These are phyloP conservation scores for Cephus spinipes DNA, from an alignment of 2,888 invertebrate genomes.

Conservation along the genomic window DNA sequence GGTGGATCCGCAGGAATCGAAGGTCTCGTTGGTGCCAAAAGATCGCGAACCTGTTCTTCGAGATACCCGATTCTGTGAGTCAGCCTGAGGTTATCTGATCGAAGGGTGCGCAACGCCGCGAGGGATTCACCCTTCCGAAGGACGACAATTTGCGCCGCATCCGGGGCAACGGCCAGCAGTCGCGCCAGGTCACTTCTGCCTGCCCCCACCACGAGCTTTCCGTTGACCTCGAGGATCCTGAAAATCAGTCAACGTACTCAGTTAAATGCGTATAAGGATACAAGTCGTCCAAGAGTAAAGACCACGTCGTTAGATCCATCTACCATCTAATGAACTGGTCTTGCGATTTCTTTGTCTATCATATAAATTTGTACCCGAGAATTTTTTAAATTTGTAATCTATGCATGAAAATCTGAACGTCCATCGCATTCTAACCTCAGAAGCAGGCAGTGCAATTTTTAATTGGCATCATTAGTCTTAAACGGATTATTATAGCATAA, in stretches of 20 bases:
- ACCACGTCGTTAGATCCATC: not conserved
- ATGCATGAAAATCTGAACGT: not conserved
- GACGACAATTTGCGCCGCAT: constrained; percentile 76
- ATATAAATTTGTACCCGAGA: not conserved
- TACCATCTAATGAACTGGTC: not conserved
- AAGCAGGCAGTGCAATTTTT: not conserved
- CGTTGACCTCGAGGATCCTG: constrained; percentile 86
- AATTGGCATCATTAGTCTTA: not conserved
- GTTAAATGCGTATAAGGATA: not conserved
- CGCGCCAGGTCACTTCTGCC: constrained; percentile 79
- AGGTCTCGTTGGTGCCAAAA: constrained; percentile 51
- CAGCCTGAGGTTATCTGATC: constrained; percentile 84
- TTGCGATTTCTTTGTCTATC: not conserved
- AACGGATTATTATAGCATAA: not conserved
- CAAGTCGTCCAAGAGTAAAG: not conserved
- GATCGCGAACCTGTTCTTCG: constrained; percentile 81
- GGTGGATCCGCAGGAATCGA: constrained; percentile 38
- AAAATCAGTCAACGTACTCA: constrained; percentile 32
- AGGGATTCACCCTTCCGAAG: constrained; percentile 67
- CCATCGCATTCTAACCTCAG: not conserved
- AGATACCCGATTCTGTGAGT: constrained; percentile 91
- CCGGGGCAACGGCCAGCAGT: constrained; percentile 72
- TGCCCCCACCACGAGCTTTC: constrained; percentile 77
- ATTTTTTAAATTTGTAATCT: too few relatives aligned
- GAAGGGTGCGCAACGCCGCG: constrained; percentile 65